Conservation (phyloP, 2,113 vertebrate species). For the Leucopternis melanops region DNA sequence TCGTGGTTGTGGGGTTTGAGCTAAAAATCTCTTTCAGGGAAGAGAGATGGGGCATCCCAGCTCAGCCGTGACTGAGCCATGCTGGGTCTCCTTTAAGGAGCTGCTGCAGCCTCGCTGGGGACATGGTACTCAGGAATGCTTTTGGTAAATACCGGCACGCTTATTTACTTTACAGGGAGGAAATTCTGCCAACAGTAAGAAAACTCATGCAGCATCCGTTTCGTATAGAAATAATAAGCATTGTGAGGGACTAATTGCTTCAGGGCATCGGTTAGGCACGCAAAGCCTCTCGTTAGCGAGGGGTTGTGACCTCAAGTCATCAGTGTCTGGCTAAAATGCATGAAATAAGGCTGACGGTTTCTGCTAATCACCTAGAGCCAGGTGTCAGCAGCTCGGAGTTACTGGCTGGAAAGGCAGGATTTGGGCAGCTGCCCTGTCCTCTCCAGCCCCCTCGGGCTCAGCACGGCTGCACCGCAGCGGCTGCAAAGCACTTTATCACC, state of each 20-base stretch:
- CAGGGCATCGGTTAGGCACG: background rate
- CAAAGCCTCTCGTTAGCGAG: background rate
- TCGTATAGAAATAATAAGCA: background rate
- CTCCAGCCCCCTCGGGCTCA: background rate
- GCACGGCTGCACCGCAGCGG: background rate
- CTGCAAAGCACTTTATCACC: background rate
- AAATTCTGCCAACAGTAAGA: background rate
- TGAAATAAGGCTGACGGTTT: background rate
- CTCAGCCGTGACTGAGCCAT: fast-evolving
- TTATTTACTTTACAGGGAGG: background rate
- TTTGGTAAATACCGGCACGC: background rate
- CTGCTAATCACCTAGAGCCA: background rate
- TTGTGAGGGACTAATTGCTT: background rate
- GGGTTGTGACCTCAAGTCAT: background rate
- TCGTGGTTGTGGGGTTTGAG: fast-evolving
- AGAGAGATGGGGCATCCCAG: fast-evolving
- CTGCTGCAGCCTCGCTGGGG: background rate
- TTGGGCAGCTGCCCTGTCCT: background rate
- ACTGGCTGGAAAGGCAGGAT: background rate
- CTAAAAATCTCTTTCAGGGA: background rate
- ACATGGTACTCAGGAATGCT: fast-evolving
- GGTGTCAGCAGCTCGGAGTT: background rate
- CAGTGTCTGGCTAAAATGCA: fast-evolving
- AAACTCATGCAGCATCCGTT: background rate
- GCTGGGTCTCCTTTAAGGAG: background rate